Conservation (phyloP, 2,888 invertebrate species). For the Flabesymbios commensalis region DNA sequence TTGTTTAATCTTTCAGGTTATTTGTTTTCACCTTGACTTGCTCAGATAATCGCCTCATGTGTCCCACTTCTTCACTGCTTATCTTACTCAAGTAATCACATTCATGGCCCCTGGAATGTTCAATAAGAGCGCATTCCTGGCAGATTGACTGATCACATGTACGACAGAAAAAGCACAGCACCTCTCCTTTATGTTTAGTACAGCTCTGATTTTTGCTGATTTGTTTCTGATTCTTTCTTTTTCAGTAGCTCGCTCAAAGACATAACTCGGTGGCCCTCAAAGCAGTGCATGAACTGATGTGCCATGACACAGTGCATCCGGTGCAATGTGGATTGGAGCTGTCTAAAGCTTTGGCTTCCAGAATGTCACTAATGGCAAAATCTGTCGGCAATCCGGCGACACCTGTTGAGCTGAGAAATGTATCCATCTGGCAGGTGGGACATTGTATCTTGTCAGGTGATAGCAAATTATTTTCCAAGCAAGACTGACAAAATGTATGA, state of each 20-base stretch:
- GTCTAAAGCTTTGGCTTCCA: slow-evolving; percentile 58
- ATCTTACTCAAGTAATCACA: slow-evolving; percentile 46
- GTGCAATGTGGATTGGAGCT: slow-evolving; percentile 71
- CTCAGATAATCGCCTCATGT: slow-evolving; percentile 75
- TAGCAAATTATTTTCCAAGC: slow-evolving; percentile 71
- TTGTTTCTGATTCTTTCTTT: slow-evolving; percentile 64
- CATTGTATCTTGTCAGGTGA: slow-evolving; percentile 76
- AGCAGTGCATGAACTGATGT: slow-evolving; percentile 98
- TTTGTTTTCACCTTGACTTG: slow-evolving; percentile 87
- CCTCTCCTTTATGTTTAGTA: slow-evolving; percentile 85
- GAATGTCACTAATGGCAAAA: slow-evolving; percentile 66
- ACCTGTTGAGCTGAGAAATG: slow-evolving; percentile 61
- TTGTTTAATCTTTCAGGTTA: slow-evolving; percentile 82
- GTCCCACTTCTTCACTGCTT: slow-evolving; percentile 71
- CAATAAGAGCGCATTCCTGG: slow-evolving; percentile 89
- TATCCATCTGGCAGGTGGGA: slow-evolving; percentile 68
- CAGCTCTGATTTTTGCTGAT: slow-evolving; percentile 68
- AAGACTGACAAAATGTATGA: slow-evolving; percentile 82
- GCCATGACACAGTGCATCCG: slow-evolving; percentile 98
- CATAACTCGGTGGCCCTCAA: slow-evolving; percentile 89
- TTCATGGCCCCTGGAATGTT: slow-evolving; percentile 63
- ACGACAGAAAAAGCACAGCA: slow-evolving; percentile 90
- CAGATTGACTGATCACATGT: slow-evolving; percentile 91
- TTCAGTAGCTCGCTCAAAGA: slow-evolving; percentile 65
- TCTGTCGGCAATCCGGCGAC: slow-evolving; percentile 73